Evolutionary conservation across 1,140 invertebrate genomes (phyloP).

Genomic region (Ceratina japonica): DNA sequence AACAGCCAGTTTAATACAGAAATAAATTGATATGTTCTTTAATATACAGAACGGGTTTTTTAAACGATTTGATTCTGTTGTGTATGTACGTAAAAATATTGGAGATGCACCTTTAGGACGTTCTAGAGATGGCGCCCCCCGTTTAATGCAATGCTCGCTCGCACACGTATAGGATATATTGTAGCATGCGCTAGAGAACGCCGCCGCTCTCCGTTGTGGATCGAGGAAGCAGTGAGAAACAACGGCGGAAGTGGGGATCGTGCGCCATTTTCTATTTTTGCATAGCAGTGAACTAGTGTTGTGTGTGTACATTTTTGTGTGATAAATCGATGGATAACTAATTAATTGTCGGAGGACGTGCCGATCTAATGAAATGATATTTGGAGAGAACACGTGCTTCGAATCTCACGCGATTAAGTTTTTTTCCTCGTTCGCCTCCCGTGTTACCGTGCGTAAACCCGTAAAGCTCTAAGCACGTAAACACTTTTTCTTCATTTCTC

Average conservation of each 20-base stretch:
- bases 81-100: not conserved
- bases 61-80: not conserved
- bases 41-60: not conserved
- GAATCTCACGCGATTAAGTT: constrained; percentile 44
- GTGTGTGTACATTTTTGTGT: constrained; percentile 73
- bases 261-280: constrained; percentile 80
- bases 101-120: not conserved
- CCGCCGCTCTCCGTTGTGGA: constrained; percentile 45
- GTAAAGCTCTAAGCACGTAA: constrained; percentile 54
- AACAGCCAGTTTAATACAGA: too few species aligned
- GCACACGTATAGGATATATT: constrained; percentile 19
- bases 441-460: constrained; percentile 65
- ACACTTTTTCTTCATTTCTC: constrained; percentile 61
- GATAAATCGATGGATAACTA: constrained; percentile 66
- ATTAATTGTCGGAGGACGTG: constrained; percentile 56
- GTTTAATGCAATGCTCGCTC: not conserved
- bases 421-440: constrained; percentile 47
- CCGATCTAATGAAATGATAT: constrained; percentile 63
- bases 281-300: constrained; percentile 75
- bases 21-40: not conserved
- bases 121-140: constrained; percentile 33
- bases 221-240: constrained; percentile 58
- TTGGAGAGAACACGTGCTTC: constrained; percentile 49
- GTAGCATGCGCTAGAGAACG: constrained; percentile 32
- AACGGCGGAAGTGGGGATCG: constrained; percentile 68